Evolutionary conservation across 2,113 vertebrate genomes (phyloP).

Genomic region (Chauna torquata): DNA sequence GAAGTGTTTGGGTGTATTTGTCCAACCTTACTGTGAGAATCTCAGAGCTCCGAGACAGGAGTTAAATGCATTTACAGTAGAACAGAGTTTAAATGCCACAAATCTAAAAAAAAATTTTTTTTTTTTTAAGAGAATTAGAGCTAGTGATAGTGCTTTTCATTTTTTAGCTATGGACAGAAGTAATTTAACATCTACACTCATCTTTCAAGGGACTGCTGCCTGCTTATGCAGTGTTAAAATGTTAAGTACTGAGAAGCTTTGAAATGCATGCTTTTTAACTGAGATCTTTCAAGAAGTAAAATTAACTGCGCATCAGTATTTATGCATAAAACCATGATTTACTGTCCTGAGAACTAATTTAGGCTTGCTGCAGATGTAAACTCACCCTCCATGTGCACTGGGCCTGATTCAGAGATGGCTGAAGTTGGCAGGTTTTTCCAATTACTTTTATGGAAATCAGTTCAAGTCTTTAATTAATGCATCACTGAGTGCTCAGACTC

Average conservation of each 20-base stretch:
- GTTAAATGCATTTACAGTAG: background rate
- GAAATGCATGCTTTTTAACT: background rate
- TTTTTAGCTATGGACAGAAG: background rate
- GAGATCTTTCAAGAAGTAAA: background rate
- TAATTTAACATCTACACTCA: background rate
- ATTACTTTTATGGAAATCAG: conserved; percentile 52
- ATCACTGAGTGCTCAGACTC: conserved; percentile 32
- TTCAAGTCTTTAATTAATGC: conserved; percentile 65
- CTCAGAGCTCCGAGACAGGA: background rate
- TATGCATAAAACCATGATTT: conserved; percentile 1
- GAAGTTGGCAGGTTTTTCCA: conserved; percentile 51
- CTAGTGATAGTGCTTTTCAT: background rate
- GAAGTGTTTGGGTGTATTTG: background rate
- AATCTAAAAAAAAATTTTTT: background rate
- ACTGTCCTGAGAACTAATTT: conserved; percentile 37
- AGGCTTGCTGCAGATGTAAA: conserved; percentile 16
- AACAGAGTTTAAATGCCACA: background rate
- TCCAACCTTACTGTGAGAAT: background rate
- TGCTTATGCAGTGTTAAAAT: background rate
- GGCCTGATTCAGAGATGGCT: conserved; percentile 31
- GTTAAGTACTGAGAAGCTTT: background rate
- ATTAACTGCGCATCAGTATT: background rate
- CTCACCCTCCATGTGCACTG: background rate
- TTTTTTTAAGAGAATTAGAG: background rate
- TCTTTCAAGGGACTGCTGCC: background rate